phyloP scores from a whole-genome alignment of 2,888 invertebrate genomes.

The Volucella bombylans region DNA sequence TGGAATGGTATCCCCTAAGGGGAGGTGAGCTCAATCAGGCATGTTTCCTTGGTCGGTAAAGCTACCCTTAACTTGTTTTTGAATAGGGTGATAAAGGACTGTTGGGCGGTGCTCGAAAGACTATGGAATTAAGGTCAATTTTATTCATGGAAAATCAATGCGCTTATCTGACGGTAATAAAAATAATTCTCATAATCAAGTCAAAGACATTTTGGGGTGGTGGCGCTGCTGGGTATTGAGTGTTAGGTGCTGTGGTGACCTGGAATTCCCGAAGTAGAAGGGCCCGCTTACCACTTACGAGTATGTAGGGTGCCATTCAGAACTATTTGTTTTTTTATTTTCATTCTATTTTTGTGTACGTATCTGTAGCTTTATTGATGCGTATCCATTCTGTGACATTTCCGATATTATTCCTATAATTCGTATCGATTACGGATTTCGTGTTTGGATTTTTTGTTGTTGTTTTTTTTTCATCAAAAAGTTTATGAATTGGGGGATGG shows the following conservation, averaged over 20 bases:
- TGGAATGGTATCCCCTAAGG: not conserved
- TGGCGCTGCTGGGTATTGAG: slow-evolving; percentile 22
- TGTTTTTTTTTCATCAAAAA: too few species aligned
- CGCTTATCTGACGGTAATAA: slow-evolving; percentile 50
- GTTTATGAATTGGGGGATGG: not conserved
- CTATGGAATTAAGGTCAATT: slow-evolving; percentile 65
- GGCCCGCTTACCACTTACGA: too few species aligned
- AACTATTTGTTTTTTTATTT: not conserved
- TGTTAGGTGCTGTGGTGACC: not conserved
- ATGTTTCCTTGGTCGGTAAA: too few species aligned
- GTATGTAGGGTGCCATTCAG: too few species aligned
- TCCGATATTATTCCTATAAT: slow-evolving; percentile 43
- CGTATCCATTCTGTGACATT: slow-evolving; percentile 49
- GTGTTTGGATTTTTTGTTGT: not conserved
- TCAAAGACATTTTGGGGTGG: slow-evolving; percentile 33
- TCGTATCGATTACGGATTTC: slow-evolving; percentile 44
- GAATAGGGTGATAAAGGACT: not conserved
- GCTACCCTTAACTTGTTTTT: not conserved
- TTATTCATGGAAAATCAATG: slow-evolving; percentile 72
- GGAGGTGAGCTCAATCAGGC: slow-evolving; percentile 19
- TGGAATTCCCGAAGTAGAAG: not conserved
- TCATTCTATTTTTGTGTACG: slow-evolving; percentile 43
- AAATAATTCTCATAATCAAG: slow-evolving; percentile 55
- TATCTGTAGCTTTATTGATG: slow-evolving; percentile 44
- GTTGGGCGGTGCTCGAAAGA: not conserved